Conservation (phyloP, 2,113 vertebrate species). For the Melierax canorus region DNA sequence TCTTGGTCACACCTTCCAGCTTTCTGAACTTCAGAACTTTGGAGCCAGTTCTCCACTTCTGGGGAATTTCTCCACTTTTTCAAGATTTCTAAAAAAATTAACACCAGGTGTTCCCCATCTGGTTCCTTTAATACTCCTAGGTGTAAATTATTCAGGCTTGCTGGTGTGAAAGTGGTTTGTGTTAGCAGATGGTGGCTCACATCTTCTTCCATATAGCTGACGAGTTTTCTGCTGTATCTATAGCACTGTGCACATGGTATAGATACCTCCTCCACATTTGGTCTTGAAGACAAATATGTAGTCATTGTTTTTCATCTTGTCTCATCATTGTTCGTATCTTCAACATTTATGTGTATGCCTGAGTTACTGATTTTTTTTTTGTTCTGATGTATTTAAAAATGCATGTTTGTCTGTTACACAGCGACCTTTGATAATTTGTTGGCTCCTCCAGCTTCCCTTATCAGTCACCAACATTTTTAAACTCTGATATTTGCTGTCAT, state of each 20-base stretch:
- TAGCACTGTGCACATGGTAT: neutral
- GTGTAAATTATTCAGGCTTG: neutral
- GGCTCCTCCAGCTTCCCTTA: neutral
- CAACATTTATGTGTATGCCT: neutral
- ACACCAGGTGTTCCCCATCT: neutral
- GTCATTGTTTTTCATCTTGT: neutral
- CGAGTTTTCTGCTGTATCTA: neutral
- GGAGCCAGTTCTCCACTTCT: neutral
- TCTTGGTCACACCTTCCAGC: neutral
- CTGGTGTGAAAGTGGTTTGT: neutral
- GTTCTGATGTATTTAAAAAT: neutral
- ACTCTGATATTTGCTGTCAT: slow-evolving; percentile 5
- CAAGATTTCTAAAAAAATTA: neutral
- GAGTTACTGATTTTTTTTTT: neutral
- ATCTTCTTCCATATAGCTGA: neutral
- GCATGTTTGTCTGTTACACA: neutral
- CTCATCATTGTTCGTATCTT: neutral
- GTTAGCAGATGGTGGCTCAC: neutral
- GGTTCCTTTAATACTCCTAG: neutral
- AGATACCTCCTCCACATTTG: neutral
- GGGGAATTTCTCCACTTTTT: neutral
- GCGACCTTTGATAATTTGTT: slow-evolving; percentile 37
- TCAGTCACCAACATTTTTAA: slow-evolving; percentile 5
- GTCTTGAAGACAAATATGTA: neutral
- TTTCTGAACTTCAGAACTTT: neutral